Evolutionary conservation across 1,140 invertebrate genomes (phyloP), one percentile per base, ranked within the genome.

Genomic region (Pteromalus puparum): DNA sequence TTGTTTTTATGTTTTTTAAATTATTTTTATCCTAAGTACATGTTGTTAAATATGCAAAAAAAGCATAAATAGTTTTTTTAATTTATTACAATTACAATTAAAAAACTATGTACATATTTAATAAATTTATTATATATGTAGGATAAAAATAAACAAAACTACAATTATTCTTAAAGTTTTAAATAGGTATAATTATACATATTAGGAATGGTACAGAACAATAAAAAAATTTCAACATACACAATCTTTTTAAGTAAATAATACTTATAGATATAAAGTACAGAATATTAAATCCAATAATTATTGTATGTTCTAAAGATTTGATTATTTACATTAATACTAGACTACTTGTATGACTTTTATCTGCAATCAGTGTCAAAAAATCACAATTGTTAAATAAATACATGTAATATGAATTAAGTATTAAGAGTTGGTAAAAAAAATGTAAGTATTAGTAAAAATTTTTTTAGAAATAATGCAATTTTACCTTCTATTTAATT

Each of bases 241-340:
- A 68, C 34, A 80, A 46, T 80, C 70, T 80, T 24, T 26, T 46
- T 46, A 67, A 30, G 30, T 46, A 80, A 42, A 68, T 38, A 81
- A 80, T 81, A 28, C 10, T n/a, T n/a, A n/a, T 30, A n/a, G 13
- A 70, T 81, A 83, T n/a, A n/a, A n/a, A 76, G 81, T 83, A 83
- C 38, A 34, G 15, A n/a, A 77, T 83, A 46, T 34, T 34, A 48
- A 70, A 15, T 28, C 15, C 2, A 83, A 70, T 77, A 65, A 70
- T 83, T 26, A 7, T 61, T 70, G 61, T 70, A 77, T 38, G 46
- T 68, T 70, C 12, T 83, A 83, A 65, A 75, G 46, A 30, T 42
- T 82, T 73, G 7, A 74, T 81, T 81, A 81, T 73, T 73, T 81
- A 81, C 53, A 75, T 75, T 75, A 65, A 75, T 82, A 82, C 28